Evolutionary conservation across 23 tunicate species (phyloP).

Genomic region (Styela clava): DNA sequence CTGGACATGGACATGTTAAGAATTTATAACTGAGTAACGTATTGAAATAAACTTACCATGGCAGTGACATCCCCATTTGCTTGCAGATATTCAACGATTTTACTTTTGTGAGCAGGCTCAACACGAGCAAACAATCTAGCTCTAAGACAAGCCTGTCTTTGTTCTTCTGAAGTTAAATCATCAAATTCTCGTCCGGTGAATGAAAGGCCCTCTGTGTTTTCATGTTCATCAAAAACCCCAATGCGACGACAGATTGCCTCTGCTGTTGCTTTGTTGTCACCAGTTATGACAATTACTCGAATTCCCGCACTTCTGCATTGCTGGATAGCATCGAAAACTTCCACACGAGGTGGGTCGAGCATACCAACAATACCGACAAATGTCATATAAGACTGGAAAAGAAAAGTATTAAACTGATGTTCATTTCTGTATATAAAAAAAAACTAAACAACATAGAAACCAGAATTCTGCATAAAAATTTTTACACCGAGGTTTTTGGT

Average conservation of each 20-base stretch:
- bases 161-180: conserved; percentile 57
- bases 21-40: no score
- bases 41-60: no score
- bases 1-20: no score
- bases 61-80: conserved; percentile 96
- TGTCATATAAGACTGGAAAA: conserved; percentile 61
- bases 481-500: no score
- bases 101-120: conserved; percentile 97
- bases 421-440: no score
- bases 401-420: background rate
- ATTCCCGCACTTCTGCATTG: conserved; percentile 93
- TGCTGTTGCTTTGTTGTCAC: conserved; percentile 98
- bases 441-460: no score
- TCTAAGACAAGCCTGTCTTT: conserved; percentile 69
- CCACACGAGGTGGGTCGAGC: conserved; percentile 96
- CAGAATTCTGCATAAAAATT: no score
- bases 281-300: conserved; percentile 97
- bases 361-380: conserved; percentile 97
- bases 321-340: conserved; percentile 81
- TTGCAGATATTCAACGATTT: conserved; percentile 89
- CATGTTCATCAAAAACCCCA: conserved; percentile 88
- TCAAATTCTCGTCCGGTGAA: conserved; percentile 98
- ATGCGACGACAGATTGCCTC: conserved; percentile 96
- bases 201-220: conserved; percentile 73
- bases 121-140: conserved; percentile 95